Percentiles rank a stretch among this genome's conserved stretches.
Conservation (phyloP, 2,113 vertebrate genomes). For the Hemiprocne comata region DNA sequence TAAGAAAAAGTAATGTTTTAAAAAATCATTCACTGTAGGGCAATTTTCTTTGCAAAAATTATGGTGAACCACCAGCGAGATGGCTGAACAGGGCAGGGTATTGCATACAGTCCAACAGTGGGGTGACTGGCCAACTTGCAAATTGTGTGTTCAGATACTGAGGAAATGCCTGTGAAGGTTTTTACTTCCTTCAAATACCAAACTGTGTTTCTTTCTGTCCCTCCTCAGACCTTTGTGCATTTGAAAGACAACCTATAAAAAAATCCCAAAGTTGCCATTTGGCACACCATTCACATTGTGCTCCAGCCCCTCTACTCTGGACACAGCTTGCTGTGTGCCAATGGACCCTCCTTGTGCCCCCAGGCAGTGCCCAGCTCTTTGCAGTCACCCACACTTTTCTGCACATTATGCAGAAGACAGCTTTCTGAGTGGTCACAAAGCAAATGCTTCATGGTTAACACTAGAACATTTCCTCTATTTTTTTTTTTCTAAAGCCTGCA, state of each 20-base stretch:
- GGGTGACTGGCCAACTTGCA: rapidly evolving
- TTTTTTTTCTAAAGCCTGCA: background rate
- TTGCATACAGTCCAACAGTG: background rate
- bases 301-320: background rate
- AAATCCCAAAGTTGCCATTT: background rate
- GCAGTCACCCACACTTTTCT: rapidly evolving
- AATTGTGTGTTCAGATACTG: background rate
- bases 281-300: background rate
- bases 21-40: background rate
- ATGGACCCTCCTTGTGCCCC: background rate
- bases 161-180: background rate
- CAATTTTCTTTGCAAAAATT: background rate
- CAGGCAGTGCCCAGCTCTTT: background rate
- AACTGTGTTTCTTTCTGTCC: background rate
- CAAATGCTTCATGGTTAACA: background rate
- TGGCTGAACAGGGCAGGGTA: background rate
- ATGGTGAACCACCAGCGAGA: background rate
- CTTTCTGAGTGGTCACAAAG: background rate
- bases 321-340: rapidly evolving
- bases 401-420: background rate
- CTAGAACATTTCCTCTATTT: background rate
- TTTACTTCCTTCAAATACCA: background rate
- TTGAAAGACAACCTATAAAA: background rate
- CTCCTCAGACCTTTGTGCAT: background rate
- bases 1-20: background rate